phyloP scores from a whole-genome alignment of 2,888 invertebrate species.

The Lordiphosa andalusiaca region DNA sequence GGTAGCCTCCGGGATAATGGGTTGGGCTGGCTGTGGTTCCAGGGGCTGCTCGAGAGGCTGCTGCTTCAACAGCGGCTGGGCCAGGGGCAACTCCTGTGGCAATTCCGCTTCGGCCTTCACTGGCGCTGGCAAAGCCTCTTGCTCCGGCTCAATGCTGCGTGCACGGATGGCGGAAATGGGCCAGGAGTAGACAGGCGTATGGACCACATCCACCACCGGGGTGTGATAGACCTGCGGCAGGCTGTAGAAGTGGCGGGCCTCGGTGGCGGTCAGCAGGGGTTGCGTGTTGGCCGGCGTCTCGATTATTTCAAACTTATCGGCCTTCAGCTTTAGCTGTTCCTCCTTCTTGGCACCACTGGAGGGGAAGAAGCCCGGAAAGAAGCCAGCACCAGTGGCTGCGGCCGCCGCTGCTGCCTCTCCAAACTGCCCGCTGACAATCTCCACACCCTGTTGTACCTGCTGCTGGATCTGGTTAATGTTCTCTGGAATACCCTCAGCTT shows the following conservation, averaged over 20 bases:
- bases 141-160: constrained; percentile 64
- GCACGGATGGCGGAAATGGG: constrained; percentile 72
- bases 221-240: constrained; percentile 69
- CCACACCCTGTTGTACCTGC: constrained; percentile 51
- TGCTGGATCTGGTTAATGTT: constrained; percentile 54
- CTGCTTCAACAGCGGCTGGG: constrained; percentile 37
- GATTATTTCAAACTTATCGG: constrained; percentile 57
- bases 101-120: constrained; percentile 14
- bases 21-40: constrained; percentile 34
- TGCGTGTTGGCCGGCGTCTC: constrained; percentile 70
- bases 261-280: constrained; percentile 55
- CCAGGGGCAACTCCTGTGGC: constrained; percentile 13
- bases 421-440: constrained; percentile 56
- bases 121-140: constrained; percentile 1
- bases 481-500: constrained; percentile 46
- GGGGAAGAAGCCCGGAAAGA: constrained; percentile 65
- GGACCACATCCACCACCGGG: constrained; percentile 72
- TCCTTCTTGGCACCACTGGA: constrained; percentile 29
- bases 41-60: constrained; percentile 36
- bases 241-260: constrained; percentile 72
- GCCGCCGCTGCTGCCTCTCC: constrained; percentile 67
- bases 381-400: constrained; percentile 54
- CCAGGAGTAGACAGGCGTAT: constrained; percentile 63
- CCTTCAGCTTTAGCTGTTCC: constrained; percentile 45
- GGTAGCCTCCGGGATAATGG: constrained; percentile 44